Conservation (phyloP, 2,797 vertebrate genomes). For the Bradypodion ventrale region DNA sequence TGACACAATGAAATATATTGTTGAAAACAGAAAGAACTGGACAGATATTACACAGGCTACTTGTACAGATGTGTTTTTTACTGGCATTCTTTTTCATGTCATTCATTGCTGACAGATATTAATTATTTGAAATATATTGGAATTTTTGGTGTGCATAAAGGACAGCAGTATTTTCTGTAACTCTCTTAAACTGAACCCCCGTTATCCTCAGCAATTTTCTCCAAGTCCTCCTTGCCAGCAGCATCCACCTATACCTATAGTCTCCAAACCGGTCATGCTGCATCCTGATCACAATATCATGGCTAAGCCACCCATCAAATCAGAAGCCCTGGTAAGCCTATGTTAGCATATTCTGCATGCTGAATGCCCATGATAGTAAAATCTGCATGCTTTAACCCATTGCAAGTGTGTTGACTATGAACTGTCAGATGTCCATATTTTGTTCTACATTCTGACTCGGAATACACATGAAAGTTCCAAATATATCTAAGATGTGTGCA, state of each 20-base stretch:
- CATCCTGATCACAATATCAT: conserved; percentile 84
- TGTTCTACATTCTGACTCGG: conserved; percentile 15
- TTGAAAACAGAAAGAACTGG: not conserved
- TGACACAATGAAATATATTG: not conserved
- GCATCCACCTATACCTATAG: conserved; percentile 84
- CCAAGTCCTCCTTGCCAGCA: conserved; percentile 91
- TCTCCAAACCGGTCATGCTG: conserved; percentile 96
- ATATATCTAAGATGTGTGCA: conserved; percentile 40
- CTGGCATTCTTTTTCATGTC: not conserved
- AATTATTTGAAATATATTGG: conserved; percentile 7
- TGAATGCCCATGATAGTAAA: conserved; percentile 45
- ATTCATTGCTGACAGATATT: not conserved
- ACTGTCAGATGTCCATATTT: not conserved
- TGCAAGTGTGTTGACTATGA: not conserved
- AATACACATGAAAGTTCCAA: not conserved
- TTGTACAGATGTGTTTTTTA: not conserved
- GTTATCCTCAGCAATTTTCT: conserved; percentile 87
- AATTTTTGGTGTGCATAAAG: conserved; percentile 29
- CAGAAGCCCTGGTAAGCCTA: conserved; percentile 89
- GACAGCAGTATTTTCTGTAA: conserved; percentile 4
- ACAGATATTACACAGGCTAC: not conserved
- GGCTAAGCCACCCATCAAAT: conserved; percentile 84
- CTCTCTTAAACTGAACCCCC: conserved; percentile 62
- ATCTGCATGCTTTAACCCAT: not conserved
- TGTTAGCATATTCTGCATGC: not conserved